Conservation (phyloP, 2,797 vertebrate species). For the Lutjanus campechanus region DNA sequence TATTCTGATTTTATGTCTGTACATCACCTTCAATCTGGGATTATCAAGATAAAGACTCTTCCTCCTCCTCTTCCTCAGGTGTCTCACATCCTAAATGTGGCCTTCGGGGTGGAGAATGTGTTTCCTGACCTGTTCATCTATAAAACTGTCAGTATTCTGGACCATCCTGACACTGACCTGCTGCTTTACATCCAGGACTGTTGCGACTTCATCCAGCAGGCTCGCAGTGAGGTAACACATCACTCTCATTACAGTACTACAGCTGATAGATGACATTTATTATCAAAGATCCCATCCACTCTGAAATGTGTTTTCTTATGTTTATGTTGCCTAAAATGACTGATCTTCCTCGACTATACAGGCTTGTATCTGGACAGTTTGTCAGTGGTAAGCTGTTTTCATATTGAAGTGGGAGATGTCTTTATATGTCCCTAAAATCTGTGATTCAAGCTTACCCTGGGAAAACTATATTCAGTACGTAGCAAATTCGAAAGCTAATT, state of each 20-base stretch:
- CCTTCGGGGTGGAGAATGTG: slow-evolving; percentile 93
- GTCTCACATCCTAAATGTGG: slow-evolving; percentile 95
- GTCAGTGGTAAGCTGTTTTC: too few species aligned
- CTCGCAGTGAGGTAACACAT: slow-evolving; percentile 87
- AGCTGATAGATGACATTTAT: too few species aligned
- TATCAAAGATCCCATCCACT: too few species aligned
- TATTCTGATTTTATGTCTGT: neutral
- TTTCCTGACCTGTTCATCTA: slow-evolving; percentile 92
- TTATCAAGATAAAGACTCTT: neutral
- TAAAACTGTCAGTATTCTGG: slow-evolving; percentile 92
- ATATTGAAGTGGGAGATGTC: too few species aligned
- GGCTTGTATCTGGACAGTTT: too few species aligned
- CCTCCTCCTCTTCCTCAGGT: slow-evolving; percentile 82
- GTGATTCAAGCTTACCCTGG: too few species aligned
- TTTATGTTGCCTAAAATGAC: too few species aligned
- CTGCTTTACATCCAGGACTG: slow-evolving; percentile 91
- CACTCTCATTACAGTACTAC: neutral
- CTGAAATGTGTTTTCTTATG: too few species aligned
- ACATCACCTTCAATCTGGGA: neutral
- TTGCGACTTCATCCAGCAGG: slow-evolving; percentile 93
- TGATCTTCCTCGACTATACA: too few species aligned
- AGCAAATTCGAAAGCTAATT: too few species aligned
- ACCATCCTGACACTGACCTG: slow-evolving; percentile 92
- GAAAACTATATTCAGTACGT: too few species aligned
- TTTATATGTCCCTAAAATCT: too few species aligned